phyloP scores from a whole-genome alignment of 2,888 invertebrate species.

The Osedax fenrisi region DNA sequence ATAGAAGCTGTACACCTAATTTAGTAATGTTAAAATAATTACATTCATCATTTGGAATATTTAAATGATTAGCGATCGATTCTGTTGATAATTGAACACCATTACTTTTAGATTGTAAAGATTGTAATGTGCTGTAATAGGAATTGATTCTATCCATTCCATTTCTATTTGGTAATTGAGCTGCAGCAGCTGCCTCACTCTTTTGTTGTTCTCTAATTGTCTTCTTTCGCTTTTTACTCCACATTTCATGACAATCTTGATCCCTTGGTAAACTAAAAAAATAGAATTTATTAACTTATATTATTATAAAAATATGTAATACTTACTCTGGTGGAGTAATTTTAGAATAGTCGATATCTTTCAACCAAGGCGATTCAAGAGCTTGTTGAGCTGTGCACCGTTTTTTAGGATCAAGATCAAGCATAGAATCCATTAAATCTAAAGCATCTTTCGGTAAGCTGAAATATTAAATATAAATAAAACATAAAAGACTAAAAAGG shows the following conservation, averaged over 20 bases:
- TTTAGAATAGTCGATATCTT: conserved; percentile 69
- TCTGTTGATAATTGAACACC: no score
- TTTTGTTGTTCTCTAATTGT: conserved; percentile 29
- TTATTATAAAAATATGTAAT: conserved; percentile 4
- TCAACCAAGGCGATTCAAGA: conserved; percentile 78
- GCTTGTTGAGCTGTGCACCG: conserved; percentile 87
- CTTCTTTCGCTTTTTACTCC: conserved; percentile 83
- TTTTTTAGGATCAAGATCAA: conserved; percentile 83
- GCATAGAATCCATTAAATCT: conserved; percentile 82
- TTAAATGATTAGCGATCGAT: no score
- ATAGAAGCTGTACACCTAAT: no score
- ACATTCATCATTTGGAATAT: no score
- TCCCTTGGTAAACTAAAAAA: conserved; percentile 65
- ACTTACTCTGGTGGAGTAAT: conserved; percentile 57
- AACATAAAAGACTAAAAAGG: not conserved
- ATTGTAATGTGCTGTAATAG: no score
- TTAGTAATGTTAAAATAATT: no score
- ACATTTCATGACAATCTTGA: conserved; percentile 98
- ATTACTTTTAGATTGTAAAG: no score
- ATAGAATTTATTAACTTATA: conserved; percentile 20
- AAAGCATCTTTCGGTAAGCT: conserved; percentile 74
- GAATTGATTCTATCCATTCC: no score
- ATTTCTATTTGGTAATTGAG: no score
- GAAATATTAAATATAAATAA: conserved; percentile 34
- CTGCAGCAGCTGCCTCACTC: not conserved